These are phyloP conservation scores for Mustelus asterias DNA, from an alignment of 2,113 vertebrate genomes.

Conservation along the genomic window DNA sequence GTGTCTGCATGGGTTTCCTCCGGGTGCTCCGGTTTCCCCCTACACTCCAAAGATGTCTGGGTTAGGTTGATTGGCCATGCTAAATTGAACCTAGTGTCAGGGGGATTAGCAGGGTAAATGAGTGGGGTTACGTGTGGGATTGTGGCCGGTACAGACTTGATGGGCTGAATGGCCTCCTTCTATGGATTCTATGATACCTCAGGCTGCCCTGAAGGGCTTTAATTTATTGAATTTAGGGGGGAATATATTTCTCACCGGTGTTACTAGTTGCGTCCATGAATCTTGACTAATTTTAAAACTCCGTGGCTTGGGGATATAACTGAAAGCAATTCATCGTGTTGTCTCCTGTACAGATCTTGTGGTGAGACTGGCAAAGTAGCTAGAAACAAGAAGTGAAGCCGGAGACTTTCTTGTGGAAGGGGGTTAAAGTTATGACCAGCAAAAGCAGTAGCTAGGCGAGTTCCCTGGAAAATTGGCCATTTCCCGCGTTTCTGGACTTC, in stretches of 20 bases:
- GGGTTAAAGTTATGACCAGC: neutral
- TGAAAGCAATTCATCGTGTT: neutral
- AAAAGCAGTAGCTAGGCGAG: neutral
- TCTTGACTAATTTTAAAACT: neutral
- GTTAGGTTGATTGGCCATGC: too few species aligned
- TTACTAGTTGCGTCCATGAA: neutral
- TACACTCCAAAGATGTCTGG: too few species aligned
- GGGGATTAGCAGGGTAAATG: too few species aligned
- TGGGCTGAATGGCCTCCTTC: too few species aligned
- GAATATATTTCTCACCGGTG: neutral
- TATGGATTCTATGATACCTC: too few species aligned
- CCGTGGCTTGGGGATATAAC: neutral
- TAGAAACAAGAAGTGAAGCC: neutral
- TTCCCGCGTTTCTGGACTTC: neutral
- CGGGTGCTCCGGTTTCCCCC: too few species aligned
- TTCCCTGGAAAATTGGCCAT: neutral
- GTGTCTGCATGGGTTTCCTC: too few species aligned
- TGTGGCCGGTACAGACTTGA: too few species aligned
- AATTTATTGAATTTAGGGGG: neutral
- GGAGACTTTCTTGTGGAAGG: neutral
- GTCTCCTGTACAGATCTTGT: neutral
- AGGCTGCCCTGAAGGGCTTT: neutral
- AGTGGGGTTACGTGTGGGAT: too few species aligned
- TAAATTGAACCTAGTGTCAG: too few species aligned
- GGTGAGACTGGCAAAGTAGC: neutral